phyloP scores from a whole-genome alignment of 2,113 vertebrate species.

The Brevimyrus niger region DNA sequence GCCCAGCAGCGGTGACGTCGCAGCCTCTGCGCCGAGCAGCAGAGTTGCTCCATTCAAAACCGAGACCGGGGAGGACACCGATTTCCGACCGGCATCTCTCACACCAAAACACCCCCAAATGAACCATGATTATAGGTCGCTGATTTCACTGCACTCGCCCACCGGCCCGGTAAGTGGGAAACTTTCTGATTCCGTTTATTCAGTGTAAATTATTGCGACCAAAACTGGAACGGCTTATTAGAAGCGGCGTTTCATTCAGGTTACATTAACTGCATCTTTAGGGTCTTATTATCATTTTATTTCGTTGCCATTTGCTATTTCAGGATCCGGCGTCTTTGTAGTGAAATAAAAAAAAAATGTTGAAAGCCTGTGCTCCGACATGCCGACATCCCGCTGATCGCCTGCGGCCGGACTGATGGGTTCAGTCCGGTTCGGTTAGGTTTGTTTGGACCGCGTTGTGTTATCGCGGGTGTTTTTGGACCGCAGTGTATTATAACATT shows the following conservation, averaged over 20 bases:
- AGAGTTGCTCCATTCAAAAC: constrained; percentile 36
- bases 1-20: constrained; percentile 43
- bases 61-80: constrained; percentile 21
- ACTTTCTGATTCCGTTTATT: constrained; percentile 21
- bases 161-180: constrained; percentile 52
- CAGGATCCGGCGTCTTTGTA: not conserved
- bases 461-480: not conserved
- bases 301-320: not conserved
- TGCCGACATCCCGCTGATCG: not conserved
- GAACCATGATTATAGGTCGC: constrained; percentile 33
- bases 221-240: not conserved
- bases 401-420: not conserved
- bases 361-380: not conserved
- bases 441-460: not conserved
- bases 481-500: not conserved
- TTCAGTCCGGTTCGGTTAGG: not conserved
- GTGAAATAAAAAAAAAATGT: not conserved
- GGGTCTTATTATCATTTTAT: not conserved
- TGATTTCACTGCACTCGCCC: constrained; percentile 34
- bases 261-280: not conserved
- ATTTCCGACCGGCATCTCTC: constrained; percentile 45
- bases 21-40: constrained; percentile 41
- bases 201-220: not conserved
- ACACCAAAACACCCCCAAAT: not conserved
- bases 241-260: not conserved